These are phyloP conservation scores for Falco cherrug DNA, from an alignment of 2,797 vertebrate species.

Conservation along the genomic window DNA sequence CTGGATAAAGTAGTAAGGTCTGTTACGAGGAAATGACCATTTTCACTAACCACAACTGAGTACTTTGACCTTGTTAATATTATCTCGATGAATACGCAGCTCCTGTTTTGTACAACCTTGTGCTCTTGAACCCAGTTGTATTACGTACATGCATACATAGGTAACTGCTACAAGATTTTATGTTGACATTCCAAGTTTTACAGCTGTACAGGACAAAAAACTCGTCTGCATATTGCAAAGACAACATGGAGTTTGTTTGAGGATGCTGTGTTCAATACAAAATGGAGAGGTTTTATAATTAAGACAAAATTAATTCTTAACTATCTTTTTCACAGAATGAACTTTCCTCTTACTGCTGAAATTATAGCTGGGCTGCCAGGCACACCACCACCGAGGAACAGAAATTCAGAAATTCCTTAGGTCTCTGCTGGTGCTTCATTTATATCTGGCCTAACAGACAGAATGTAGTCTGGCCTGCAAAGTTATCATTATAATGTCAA, in stretches of 20 bases:
- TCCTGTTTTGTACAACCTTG: neutral
- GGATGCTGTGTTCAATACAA: neutral
- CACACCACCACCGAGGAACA: neutral
- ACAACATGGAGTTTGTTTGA: neutral
- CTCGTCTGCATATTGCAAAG: neutral
- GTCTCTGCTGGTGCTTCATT: neutral
- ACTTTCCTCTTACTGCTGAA: neutral
- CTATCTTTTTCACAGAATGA: neutral
- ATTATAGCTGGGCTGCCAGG: neutral
- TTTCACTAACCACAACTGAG: neutral
- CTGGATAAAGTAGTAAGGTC: neutral
- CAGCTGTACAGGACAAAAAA: neutral
- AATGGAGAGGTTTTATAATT: neutral
- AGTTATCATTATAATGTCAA: slow-evolving; percentile 13
- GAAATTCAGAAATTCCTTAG: neutral
- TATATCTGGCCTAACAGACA: neutral
- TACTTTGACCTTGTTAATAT: neutral
- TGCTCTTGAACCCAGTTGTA: neutral
- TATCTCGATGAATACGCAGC: neutral
- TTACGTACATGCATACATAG: fast-evolving
- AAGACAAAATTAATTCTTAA: neutral
- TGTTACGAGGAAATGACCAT: neutral
- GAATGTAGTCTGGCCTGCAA: slow-evolving; percentile 20
- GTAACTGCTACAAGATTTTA: neutral
- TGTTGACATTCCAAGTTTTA: neutral